Evolutionary conservation across 1,140 invertebrate genomes (phyloP).

Genomic region (Chrysoperla carnea): DNA sequence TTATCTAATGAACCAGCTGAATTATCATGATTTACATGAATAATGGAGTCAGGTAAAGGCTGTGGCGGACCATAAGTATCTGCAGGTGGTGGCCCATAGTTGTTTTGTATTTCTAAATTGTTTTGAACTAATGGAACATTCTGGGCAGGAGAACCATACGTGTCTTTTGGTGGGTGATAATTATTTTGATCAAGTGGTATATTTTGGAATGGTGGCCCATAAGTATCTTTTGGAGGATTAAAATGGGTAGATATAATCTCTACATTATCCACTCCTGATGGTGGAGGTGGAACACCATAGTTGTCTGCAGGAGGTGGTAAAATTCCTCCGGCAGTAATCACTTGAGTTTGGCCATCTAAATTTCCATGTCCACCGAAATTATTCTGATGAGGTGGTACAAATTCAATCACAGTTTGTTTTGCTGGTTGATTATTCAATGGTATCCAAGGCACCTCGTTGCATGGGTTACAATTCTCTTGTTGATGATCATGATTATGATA

Average conservation of each 20-base stretch:
- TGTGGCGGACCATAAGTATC: too few relatives aligned
- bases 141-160: too few relatives aligned
- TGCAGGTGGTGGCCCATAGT: too few relatives aligned
- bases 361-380: constrained; percentile 6
- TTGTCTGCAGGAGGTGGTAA: constrained; percentile 11
- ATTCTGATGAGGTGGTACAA: constrained; percentile 10
- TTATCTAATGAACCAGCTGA: too few relatives aligned
- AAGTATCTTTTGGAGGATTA: constrained; percentile 8
- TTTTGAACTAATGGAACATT: too few relatives aligned
- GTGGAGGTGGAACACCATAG: constrained; percentile 17
- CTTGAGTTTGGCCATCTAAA: constrained; percentile 10
- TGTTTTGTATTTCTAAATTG: too few relatives aligned
- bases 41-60: too few relatives aligned
- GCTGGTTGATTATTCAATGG: constrained; percentile 34
- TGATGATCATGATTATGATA: constrained; percentile 1
- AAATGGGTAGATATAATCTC: constrained; percentile 2
- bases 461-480: constrained; percentile 43
- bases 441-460: constrained; percentile 60
- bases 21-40: too few relatives aligned
- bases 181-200: too few relatives aligned
- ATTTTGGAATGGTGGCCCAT: neutral
- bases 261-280: neutral
- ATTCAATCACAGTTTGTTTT: constrained; percentile 12
- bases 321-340: constrained; percentile 4
- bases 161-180: too few relatives aligned